phyloP scores from a whole-genome alignment of 2,113 vertebrate genomes.

The Pelodiscus sinensis region DNA sequence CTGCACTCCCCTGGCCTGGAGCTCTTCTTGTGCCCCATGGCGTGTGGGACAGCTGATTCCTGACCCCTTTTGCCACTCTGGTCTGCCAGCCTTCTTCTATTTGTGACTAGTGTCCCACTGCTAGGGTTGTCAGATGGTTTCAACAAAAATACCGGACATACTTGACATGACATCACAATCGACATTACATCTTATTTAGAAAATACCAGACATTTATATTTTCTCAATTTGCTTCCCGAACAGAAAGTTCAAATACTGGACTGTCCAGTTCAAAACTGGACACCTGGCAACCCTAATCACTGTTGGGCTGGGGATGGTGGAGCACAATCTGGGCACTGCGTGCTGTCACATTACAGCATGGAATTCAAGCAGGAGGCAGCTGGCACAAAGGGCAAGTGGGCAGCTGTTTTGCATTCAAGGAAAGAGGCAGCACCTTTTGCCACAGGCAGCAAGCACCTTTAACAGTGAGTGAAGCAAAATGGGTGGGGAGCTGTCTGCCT shows the following conservation, averaged over 20 bases:
- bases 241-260: too few relatives aligned
- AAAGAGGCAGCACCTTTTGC: not conserved
- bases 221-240: too few relatives aligned
- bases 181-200: too few relatives aligned
- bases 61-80: not conserved
- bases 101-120: not conserved
- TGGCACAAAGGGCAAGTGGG: not conserved
- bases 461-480: not conserved
- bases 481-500: not conserved
- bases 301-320: not conserved
- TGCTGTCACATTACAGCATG: not conserved
- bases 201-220: too few relatives aligned
- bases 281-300: too few relatives aligned
- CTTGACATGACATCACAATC: too few relatives aligned
- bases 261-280: too few relatives aligned
- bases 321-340: not conserved
- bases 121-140: too few relatives aligned
- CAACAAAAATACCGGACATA: too few relatives aligned
- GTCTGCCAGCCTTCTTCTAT: not conserved
- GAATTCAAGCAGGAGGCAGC: not conserved
- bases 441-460: not conserved
- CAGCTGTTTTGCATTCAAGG: not conserved
- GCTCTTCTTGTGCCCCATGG: too few relatives aligned
- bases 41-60: not conserved
- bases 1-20: too few relatives aligned